Base-by-base conservation (phyloP, 1,140 invertebrate genomes). In the Drosophila tropicalis region DNA sequence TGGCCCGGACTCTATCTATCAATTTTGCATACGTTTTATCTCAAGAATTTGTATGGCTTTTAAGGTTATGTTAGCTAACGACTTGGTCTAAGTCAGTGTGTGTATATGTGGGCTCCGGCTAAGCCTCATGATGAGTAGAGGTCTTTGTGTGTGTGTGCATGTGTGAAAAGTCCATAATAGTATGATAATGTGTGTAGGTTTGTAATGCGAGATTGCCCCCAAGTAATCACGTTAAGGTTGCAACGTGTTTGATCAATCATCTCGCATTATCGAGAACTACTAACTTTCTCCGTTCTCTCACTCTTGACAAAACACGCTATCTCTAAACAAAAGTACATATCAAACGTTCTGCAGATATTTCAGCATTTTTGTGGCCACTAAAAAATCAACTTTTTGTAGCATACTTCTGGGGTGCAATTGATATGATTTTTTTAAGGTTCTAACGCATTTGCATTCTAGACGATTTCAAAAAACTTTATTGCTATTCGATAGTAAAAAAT, bases 1-100 rank as follows among this genome's bases (percentile, higher is more conserved):
- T 22, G 36, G 39, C 61, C 60, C 67, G 67, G 62, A 76, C 75
- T 79, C 83, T 87, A 82, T 86, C 82, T 76, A 87, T 86, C 83
- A 86, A 87, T 86, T 87, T 87, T 87, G 76, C 82, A 86, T 87
- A 70, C 61, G 75, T 67, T 79, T 72, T 82, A 87, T 79, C 83
- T 87, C 71, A 72, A 86, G 75, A 82, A 87, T 81, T 87, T 79
- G 75, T 60, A 70, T 70, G 75, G 68, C 75, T 87, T 85, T 82
- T 72, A 63, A 79, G 83, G 79, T 74, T 80, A 62, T 76, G 67
- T 61, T 61, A 57, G 71, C 55, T 74, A 40, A 72, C 70, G 51
- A 56, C 70, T 69, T 34, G 17, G 63, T 34, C 54, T 40, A 36
- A 29, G 32, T 70, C 34, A 34, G 15, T 58, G 39, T 70, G 40